Percentiles rank a stretch among this genome's conserved stretches.
Evolutionary conservation across 2,888 invertebrate species (phyloP).

Genomic region (Polymixis lichenea): DNA sequence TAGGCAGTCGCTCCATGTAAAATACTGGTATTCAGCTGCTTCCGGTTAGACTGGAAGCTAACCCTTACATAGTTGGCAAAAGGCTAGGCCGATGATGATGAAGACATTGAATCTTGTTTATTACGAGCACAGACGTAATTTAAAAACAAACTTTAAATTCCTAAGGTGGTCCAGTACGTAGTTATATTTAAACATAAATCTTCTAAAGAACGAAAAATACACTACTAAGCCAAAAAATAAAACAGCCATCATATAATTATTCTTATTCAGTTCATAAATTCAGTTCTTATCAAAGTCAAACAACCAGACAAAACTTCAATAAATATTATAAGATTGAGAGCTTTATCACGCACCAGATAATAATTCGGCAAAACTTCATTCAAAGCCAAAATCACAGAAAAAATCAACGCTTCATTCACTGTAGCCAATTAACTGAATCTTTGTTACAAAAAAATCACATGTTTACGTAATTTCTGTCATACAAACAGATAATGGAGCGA

Average conservation of each 20-base stretch:
- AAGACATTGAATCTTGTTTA: too few species aligned
- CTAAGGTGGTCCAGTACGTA: neutral
- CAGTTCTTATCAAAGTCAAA: conserved; percentile 15
- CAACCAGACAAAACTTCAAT: conserved; percentile 13
- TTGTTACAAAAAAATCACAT: conserved; percentile 65
- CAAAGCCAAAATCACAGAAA: conserved; percentile 44
- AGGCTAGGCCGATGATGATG: too few species aligned
- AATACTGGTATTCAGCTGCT: too few species aligned
- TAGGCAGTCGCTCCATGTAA: too few species aligned
- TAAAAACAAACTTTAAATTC: neutral
- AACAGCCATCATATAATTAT: neutral
- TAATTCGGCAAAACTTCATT: conserved; percentile 51
- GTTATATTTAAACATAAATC: too few species aligned
- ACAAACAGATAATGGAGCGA: conserved; percentile 72
- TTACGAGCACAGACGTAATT: neutral
- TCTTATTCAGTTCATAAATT: conserved; percentile 1
- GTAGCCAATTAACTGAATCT: conserved; percentile 49
- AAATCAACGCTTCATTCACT: conserved; percentile 50
- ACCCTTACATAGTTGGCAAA: too few species aligned
- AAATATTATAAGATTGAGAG: conserved; percentile 18
- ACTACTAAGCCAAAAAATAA: neutral
- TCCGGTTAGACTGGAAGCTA: too few species aligned
- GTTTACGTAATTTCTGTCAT: conserved; percentile 70
- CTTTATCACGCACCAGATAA: conserved; percentile 45
- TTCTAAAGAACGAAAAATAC: neutral